phyloP scores from a whole-genome alignment of 2,888 invertebrate species.

The Cremastobaeus sp. region DNA sequence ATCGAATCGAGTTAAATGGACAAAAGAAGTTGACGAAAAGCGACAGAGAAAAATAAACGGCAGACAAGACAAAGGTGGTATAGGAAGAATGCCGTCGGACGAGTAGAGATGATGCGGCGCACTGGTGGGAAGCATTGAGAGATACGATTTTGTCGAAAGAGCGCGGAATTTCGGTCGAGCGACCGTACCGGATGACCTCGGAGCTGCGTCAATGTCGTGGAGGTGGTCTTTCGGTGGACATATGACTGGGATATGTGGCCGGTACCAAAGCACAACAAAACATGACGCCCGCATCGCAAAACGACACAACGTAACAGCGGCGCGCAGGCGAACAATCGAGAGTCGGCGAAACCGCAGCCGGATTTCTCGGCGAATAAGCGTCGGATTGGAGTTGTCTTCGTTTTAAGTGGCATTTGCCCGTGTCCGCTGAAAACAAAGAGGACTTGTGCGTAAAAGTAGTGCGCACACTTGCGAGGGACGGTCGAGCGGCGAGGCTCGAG shows the following conservation, averaged over 20 bases:
- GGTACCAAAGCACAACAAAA: too few relatives aligned
- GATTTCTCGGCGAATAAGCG: too few relatives aligned
- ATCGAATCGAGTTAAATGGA: conserved; percentile 15
- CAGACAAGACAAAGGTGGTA: conserved; percentile 53
- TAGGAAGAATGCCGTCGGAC: conserved; percentile 58
- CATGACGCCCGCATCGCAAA: too few relatives aligned
- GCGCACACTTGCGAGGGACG: conserved; percentile 10
- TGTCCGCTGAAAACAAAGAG: conserved; percentile 37
- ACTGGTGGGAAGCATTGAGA: conserved; percentile 53
- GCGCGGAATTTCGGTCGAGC: conserved; percentile 53
- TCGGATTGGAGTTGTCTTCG: too few relatives aligned
- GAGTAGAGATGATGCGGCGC: conserved; percentile 43
- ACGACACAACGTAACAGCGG: too few relatives aligned
- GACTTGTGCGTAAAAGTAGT: conserved; percentile 44
- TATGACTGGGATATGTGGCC: too few relatives aligned
- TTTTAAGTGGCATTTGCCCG: conserved; percentile 13
- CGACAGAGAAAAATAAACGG: conserved; percentile 35
- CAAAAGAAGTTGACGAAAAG: conserved; percentile 41
- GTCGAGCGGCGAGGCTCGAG: not conserved
- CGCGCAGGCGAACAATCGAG: too few relatives aligned
- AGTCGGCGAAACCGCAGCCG: too few relatives aligned
- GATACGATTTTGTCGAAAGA: conserved; percentile 57
- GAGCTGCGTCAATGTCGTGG: conserved; percentile 49
- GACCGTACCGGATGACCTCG: conserved; percentile 60
- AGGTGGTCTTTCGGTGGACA: too few relatives aligned